These are phyloP conservation scores for Sebastes diaconus DNA, from an alignment of 2,797 vertebrate genomes.

Conservation along the genomic window DNA sequence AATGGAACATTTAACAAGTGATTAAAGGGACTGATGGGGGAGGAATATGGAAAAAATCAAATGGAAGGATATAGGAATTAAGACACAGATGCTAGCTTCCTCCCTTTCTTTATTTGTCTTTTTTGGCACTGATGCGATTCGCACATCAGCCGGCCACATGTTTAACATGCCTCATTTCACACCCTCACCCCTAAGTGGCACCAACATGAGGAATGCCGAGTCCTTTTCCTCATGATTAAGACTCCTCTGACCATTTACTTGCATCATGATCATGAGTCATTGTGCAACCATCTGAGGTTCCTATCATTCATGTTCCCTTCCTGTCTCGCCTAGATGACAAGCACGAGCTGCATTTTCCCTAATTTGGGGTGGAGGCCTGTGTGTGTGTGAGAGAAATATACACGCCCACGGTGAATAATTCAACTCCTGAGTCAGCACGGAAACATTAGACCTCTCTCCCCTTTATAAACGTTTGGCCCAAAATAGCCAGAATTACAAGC, in stretches of 20 bases:
- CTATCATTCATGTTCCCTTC: slow-evolving; percentile 49
- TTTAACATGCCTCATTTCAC: slow-evolving; percentile 26
- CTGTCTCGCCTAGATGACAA: slow-evolving; percentile 48
- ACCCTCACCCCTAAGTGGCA: slow-evolving; percentile 33
- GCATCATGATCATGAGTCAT: slow-evolving; percentile 64
- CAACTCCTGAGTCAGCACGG: slow-evolving; percentile 70
- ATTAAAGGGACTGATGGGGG: slow-evolving; percentile 21
- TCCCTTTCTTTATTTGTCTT: slow-evolving; percentile 8
- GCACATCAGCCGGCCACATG: slow-evolving; percentile 55
- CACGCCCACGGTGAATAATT: slow-evolving; percentile 66
- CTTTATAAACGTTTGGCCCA: slow-evolving; percentile 51
- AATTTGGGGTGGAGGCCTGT: slow-evolving; percentile 72
- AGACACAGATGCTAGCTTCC: slow-evolving; percentile 3
- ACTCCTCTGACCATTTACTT: slow-evolving; percentile 19
- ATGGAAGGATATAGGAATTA: background rate
- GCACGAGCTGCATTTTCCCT: slow-evolving; percentile 57
- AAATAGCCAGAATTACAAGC: slow-evolving; percentile 57
- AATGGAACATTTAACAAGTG: slow-evolving; percentile 54
- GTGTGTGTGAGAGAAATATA: slow-evolving; percentile 30
- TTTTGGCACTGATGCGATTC: background rate
- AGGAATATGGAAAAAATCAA: background rate
- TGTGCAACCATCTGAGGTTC: slow-evolving; percentile 46
- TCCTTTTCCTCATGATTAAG: slow-evolving; percentile 48
- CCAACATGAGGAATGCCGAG: slow-evolving; percentile 32
- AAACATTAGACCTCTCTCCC: slow-evolving; percentile 63